Evolutionary conservation across 1,140 invertebrate species (phyloP).

Genomic region (Phocides pigmalion): DNA sequence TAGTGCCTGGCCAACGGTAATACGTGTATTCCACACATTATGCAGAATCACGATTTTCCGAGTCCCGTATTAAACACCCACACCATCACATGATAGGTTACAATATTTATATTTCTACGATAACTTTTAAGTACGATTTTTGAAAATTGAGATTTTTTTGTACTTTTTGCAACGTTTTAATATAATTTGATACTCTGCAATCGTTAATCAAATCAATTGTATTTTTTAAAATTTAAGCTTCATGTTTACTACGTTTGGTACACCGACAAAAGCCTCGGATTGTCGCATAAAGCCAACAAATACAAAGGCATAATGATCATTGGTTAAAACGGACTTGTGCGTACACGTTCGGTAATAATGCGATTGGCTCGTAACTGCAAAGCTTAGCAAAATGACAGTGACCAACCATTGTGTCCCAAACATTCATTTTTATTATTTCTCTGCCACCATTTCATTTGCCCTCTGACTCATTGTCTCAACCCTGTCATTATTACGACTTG

Average conservation of each 20-base stretch:
- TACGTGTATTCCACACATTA: too few species aligned
- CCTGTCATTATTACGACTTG: conserved; percentile 17
- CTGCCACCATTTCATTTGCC: conserved; percentile 36
- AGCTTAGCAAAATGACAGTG: conserved; percentile 29
- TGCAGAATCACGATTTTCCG: not conserved
- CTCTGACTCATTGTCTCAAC: conserved; percentile 23
- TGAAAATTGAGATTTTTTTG: too few species aligned
- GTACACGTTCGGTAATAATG: conserved; percentile 28
- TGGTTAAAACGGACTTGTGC: conserved; percentile 16
- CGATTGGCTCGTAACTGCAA: conserved; percentile 4
- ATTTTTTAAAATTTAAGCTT: too few species aligned
- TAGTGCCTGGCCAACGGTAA: too few species aligned
- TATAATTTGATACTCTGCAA: not conserved
- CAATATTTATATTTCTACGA: not conserved
- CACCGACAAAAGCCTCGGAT: conserved; percentile 15
- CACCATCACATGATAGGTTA: not conserved
- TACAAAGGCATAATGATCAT: conserved; percentile 18
- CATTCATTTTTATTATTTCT: conserved; percentile 41
- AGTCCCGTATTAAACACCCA: not conserved
- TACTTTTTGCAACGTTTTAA: too few species aligned
- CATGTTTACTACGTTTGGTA: conserved; percentile 25
- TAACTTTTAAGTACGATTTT: too few species aligned
- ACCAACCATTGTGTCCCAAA: conserved; percentile 32
- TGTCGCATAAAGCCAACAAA: conserved; percentile 10
- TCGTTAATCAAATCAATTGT: not conserved